A percentile compares a stretch with the other conserved stretches of the same genome.
These are phyloP conservation scores for Meloe dianella DNA, from an alignment of 2,888 invertebrate species.

Conservation along the genomic window DNA sequence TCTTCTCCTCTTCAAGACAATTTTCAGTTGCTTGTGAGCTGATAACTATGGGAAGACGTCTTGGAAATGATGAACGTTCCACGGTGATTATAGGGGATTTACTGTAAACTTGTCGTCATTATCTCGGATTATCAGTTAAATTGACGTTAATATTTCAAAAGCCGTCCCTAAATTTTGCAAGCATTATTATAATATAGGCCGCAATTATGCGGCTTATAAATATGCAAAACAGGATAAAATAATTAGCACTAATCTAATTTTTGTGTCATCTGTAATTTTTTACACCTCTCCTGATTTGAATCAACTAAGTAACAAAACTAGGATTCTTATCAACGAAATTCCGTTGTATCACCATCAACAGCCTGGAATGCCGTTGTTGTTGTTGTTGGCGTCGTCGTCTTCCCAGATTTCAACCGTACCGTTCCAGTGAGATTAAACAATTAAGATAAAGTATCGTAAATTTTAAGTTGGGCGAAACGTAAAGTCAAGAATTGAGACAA, in stretches of 20 bases:
- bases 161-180: background rate
- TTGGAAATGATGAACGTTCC: background rate
- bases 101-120: background rate
- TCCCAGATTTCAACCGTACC: slow-evolving; percentile 3
- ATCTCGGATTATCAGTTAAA: slow-evolving; percentile 3
- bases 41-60: background rate
- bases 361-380: background rate
- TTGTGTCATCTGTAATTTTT: background rate
- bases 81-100: slow-evolving; percentile 2
- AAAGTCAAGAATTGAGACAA: slow-evolving; percentile 42
- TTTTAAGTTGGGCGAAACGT: slow-evolving; percentile 37
- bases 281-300: no score
- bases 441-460: slow-evolving; percentile 44
- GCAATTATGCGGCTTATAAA: background rate
- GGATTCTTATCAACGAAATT: background rate
- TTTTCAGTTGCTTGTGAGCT: background rate
- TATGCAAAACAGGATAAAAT: background rate
- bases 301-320: background rate
- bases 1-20: background rate
- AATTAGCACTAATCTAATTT: background rate
- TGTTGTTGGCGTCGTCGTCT: background rate
- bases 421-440: slow-evolving; percentile 41
- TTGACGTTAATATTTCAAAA: background rate
- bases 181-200: background rate
- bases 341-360: background rate